Evolutionary conservation across 2,113 vertebrate genomes (phyloP), one percentile per base, ranked within the genome.

Genomic region (Odontophorus gujanensis): DNA sequence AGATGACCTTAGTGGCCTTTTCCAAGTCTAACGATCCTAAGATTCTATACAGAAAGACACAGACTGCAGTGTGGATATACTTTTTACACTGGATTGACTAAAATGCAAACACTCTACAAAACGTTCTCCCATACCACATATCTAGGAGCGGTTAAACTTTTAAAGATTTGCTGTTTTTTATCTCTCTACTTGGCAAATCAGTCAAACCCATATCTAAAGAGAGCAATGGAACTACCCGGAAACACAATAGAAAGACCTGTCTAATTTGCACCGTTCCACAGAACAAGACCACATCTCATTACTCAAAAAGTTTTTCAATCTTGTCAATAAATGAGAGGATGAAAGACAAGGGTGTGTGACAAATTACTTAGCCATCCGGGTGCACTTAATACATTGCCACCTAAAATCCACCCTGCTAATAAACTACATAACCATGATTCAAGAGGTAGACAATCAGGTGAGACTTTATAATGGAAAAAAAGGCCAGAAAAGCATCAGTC

Each of bases 271-370:
- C 78, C 69, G 67, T 13, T 85, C 63, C 72, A 85, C n/a, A 45
- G 24, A 91, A 50, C 45, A 91, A 89, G 89, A 76, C 24, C 32
- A 38, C n/a, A 34, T 55, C 68, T 90, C 82, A 90, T 81, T 92
- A 91, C 26, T 88, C 76, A 32, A 28, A 13, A 87, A 85, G 34
- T 92, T 95, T 65, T 91, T 85, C 74, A 85, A 95, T 87, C 75
- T 77, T 78, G 47, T 74, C 79, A 55, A 43, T 74, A 95, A 90
- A 80, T 76, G 55, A 88, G 12, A 81, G 34, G 76, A 86, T 91
- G 89, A 95, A 84, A 93, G 68, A 83, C 32, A 85, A 93, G 42
- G 22, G 3, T 73, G 53, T 73, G 58, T 43, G 65, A 75, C 73
- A 88, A 88, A 85, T 83, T 90, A 87, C 63, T 77, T 83, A 63